phyloP scores from a whole-genome alignment of 2,797 vertebrate genomes.

The Falco naumanni region DNA sequence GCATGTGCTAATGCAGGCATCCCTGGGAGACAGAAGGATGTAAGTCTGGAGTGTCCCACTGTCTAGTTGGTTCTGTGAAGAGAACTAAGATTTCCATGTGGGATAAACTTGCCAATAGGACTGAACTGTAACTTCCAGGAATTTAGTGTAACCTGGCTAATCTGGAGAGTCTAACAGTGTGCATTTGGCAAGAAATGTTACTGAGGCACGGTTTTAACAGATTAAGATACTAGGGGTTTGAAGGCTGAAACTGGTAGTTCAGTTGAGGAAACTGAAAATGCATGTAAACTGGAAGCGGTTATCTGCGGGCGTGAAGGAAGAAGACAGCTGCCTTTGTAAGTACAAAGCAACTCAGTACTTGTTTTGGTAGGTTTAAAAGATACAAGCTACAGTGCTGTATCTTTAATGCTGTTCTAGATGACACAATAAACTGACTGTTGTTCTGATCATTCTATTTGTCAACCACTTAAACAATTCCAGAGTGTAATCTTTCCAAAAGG shows the following conservation, averaged over 20 bases:
- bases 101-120: not conserved
- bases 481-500: not conserved
- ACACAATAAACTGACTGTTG: not conserved
- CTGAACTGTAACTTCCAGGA: not conserved
- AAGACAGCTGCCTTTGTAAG: not conserved
- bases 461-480: not conserved
- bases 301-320: not conserved
- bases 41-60: not conserved
- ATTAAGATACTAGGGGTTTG: not conserved
- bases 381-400: not conserved
- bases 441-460: conserved; percentile 11
- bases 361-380: not conserved
- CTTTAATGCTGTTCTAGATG: not conserved
- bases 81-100: not conserved
- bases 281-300: not conserved
- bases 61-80: not conserved
- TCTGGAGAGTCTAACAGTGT: not conserved
- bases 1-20: not conserved
- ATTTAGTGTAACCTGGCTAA: not conserved
- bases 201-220: not conserved
- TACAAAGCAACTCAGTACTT: not conserved
- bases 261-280: not conserved
- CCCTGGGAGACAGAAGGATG: not conserved
- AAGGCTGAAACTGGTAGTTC: not conserved
- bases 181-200: not conserved